phyloP scores from a whole-genome alignment of 2,888 invertebrate genomes.

The Perdita meconis region DNA sequence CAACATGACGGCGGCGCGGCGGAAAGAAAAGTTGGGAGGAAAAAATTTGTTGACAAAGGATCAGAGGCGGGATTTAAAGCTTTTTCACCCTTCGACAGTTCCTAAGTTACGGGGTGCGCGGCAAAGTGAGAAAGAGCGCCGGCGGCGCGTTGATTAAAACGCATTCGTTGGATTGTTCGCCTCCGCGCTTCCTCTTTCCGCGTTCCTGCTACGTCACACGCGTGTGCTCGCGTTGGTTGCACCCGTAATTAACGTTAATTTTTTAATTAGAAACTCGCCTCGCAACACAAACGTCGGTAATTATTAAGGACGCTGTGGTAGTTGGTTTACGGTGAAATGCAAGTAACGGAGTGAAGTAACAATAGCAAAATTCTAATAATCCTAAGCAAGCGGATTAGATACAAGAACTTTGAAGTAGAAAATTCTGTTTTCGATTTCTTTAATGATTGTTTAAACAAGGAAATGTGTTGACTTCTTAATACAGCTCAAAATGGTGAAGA shows the following conservation, averaged over 20 bases:
- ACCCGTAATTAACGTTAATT: constrained; percentile 77
- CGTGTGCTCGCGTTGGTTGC: constrained; percentile 35
- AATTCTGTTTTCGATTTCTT: too few relatives aligned
- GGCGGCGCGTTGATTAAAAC: constrained; percentile 72
- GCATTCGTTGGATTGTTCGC: constrained; percentile 69
- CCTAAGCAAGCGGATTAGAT: too few relatives aligned
- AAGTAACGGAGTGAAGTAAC: neutral
- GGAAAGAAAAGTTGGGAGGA: neutral
- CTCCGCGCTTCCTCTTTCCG: constrained; percentile 59
- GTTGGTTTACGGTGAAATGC: constrained; percentile 5
- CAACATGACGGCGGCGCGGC: neutral
- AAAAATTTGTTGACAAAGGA: constrained; percentile 26
- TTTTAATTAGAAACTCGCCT: constrained; percentile 75
- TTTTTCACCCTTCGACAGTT: constrained; percentile 42
- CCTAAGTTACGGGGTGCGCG: constrained; percentile 13
- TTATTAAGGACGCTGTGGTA: constrained; percentile 11
- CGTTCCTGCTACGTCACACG: constrained; percentile 27
- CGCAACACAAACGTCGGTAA: constrained; percentile 59
- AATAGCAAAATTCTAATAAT: neutral
- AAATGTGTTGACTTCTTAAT: too few relatives aligned
- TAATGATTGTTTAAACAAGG: too few relatives aligned
- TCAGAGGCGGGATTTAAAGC: constrained; percentile 19
- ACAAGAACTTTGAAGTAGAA: too few relatives aligned
- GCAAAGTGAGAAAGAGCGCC: constrained; percentile 20
- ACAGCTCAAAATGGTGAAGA: too few relatives aligned